Evolutionary conservation across 2,888 invertebrate species (phyloP), one percentile per base, ranked within the genome.

Genomic region (Spialia ferax): DNA sequence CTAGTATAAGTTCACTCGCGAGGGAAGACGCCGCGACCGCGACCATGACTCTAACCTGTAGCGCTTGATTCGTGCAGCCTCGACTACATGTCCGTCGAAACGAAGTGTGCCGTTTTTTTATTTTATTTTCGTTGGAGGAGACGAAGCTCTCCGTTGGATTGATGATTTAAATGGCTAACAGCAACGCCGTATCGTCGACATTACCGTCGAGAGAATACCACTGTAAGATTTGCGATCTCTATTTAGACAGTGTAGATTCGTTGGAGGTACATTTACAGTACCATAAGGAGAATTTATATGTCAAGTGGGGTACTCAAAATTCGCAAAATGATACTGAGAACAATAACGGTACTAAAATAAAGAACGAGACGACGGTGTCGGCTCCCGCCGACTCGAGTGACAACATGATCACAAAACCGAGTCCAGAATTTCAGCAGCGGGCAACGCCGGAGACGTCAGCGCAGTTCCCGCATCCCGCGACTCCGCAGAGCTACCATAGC

Each of bases 241-340:
- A 95, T 80, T 95, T 97, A 83, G 96, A 97, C 84, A 96, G 96
- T 77, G 95, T 95, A 69, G 96, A 96, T 79, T 97, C 97, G 70
- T 94, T 97, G 75, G 96, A 97, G 79, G 97, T 97, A 73, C 97
- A 97, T 89, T 92, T 97, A 78, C 96, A 96, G 81, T 97, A 97
- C 86, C 96, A 97, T 80, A 96, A 97, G 85, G 96, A 97, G 81
- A 96, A 96, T 82, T 91, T 97, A 77, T 91, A 96, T 80, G 95
- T 95, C 73, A 96, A 96, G 88, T 97, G 97, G 97, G 95, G 95
- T 62, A 95, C 94, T 56, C 95, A 89, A 79, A 94, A 93, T 82
- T 83, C 88, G 66, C 94, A 94, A 76, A 91, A 93, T 84, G 95
- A 95, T 79, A 94, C 95, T 74, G 95, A 95, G 72, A 96, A 96